Base-by-base conservation (phyloP, 2,888 invertebrate genomes). In the Acanthosoma haemorrhoidale region DNA sequence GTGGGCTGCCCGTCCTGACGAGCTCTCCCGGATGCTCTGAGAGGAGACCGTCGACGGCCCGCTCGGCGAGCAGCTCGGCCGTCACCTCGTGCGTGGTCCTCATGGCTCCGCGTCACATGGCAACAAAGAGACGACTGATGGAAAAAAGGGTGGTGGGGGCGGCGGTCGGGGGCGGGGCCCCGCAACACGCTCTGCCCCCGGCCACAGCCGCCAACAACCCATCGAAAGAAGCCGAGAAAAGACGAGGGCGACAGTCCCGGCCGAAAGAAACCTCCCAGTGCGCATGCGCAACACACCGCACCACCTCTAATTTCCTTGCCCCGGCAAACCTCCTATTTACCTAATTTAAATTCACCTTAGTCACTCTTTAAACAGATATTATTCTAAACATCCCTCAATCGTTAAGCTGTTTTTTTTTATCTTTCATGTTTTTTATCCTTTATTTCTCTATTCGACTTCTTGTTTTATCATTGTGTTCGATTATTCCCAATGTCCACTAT, bases 21-120 rank as follows among this genome's bases (percentile, higher is more conserved):
- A 97, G 83, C 81, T 94, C 94, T 16, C 94, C 95, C 3, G 94
- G 94, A 82, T 95, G 94, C 78, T 95, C 94, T 68, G 92, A 90
- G 72, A 95, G 82, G 73, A 93, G 83, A 63, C 91, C 90, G 79
- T 92, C 92, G 73, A 93, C 82, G 2, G 93, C 92, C 74, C 92
- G 84, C 78, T 94, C 93, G 59, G 92, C 90, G 75, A 93, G 81
- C 61, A 91, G 83, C 79, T 92, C 92, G 5, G 92, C 91, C 25
- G 92, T 92, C 79, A 92, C 80, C 31, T 73, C 73, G 29, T 73
- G 74, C 72, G 41, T 64, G 72, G 57, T 73, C 74, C 73, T 29
- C 43, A 61, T 32, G 51, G 60, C 51, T 58, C 66, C 69, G 70
- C 71, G 72, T 73, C 72, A 73, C 72, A 71, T 71, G 71, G 71